A percentile compares a stretch with the other conserved stretches of the same genome.
phyloP scores from a whole-genome alignment of 92 coral and sea anemone species.

The Palythoa grandis region DNA sequence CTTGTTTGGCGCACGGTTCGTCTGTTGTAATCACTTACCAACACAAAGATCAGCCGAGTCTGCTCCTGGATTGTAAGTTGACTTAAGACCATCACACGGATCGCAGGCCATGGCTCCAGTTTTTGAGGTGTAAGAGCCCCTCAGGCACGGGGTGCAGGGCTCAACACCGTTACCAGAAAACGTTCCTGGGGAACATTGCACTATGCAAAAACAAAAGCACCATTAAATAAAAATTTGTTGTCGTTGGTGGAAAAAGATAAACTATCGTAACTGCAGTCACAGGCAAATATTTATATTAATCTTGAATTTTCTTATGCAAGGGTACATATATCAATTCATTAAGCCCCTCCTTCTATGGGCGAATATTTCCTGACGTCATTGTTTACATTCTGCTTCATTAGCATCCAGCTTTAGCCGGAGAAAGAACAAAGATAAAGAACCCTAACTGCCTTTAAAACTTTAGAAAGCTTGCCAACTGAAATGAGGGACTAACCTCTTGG shows the following conservation, averaged over 20 bases:
- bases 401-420: too few species aligned
- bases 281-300: too few species aligned
- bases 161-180: conserved; percentile 62
- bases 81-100: conserved; percentile 53
- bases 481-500: too few species aligned
- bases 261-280: too few species aligned
- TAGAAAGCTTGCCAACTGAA: too few species aligned
- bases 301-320: too few species aligned
- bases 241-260: neutral
- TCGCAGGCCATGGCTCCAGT: conserved; percentile 52
- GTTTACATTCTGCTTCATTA: too few species aligned
- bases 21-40: conserved; percentile 37
- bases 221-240: neutral
- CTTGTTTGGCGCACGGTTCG: neutral
- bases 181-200: conserved; percentile 60
- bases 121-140: conserved; percentile 48
- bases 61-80: conserved; percentile 57
- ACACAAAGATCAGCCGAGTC: conserved; percentile 35
- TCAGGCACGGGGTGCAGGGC: conserved; percentile 53
- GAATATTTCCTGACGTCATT: too few species aligned
- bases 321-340: too few species aligned
- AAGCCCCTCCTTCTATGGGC: too few species aligned
- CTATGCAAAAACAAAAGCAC: conserved; percentile 15
- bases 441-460: too few species aligned
- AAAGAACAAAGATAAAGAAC: too few species aligned